phyloP scores from a whole-genome alignment of 1,140 invertebrate genomes.

The Zaprionus davidi region DNA sequence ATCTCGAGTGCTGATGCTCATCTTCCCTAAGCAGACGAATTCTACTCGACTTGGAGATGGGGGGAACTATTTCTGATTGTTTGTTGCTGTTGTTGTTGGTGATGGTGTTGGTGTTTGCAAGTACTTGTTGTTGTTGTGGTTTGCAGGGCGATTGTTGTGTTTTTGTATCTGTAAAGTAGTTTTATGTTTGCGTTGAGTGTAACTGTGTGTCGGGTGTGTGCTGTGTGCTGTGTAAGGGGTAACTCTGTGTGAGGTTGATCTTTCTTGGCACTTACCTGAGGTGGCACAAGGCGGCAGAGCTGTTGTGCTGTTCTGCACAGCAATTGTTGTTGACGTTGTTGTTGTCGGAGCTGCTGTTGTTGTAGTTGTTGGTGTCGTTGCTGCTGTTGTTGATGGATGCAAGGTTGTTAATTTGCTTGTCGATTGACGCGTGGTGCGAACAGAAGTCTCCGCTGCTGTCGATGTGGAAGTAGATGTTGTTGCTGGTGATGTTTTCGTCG shows the following conservation, averaged over 20 bases:
- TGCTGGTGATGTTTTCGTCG: background rate
- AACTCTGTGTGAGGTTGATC: background rate
- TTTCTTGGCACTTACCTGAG: constrained; percentile 47
- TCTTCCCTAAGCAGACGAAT: constrained; percentile 21
- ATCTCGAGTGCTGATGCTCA: constrained; percentile 9
- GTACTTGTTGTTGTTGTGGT: constrained; percentile 28
- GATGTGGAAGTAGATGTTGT: background rate
- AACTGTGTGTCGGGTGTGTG: constrained; percentile 5
- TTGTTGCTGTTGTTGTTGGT: constrained; percentile 30
- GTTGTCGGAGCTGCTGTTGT: background rate
- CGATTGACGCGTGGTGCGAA: constrained; percentile 3
- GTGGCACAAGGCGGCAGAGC: constrained; percentile 28
- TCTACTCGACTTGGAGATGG: constrained; percentile 2
- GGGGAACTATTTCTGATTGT: constrained; percentile 11
- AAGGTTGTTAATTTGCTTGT: constrained; percentile 8
- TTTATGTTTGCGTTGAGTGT: constrained; percentile 26
- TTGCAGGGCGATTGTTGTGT: constrained; percentile 46
- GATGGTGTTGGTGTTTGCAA: constrained; percentile 15
- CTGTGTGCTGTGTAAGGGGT: background rate
- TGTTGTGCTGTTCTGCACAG: constrained; percentile 22
- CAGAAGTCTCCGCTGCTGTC: background rate
- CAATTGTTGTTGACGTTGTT: background rate
- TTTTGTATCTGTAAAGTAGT: constrained; percentile 54
- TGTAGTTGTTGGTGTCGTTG: background rate
- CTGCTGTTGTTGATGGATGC: background rate